Evolutionary conservation across 2,797 vertebrate species (phyloP).

Genomic region (Spheniscus humboldti): DNA sequence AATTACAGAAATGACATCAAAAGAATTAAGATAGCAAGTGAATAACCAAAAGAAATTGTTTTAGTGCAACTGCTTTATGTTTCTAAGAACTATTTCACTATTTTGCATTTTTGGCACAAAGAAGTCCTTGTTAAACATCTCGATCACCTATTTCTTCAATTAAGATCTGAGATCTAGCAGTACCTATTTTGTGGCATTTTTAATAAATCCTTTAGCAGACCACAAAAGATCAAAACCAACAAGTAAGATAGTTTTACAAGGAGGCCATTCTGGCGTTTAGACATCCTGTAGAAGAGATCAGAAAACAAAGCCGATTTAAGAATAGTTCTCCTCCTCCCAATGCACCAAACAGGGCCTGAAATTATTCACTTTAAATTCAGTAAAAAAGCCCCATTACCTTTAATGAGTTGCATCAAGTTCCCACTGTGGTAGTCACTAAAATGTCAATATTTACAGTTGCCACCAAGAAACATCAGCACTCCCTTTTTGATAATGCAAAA

Average conservation of each 20-base stretch:
- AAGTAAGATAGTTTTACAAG: neutral
- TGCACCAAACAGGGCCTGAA: neutral
- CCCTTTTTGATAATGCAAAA: neutral
- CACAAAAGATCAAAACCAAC: neutral
- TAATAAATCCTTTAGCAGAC: neutral
- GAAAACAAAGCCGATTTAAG: neutral
- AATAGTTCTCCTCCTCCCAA: neutral
- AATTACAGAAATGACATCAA: neutral
- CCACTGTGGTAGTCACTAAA: neutral
- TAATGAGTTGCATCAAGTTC: slow-evolving; percentile 20
- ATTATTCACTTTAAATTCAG: slow-evolving; percentile 25
- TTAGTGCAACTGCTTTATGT: neutral
- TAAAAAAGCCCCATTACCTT: neutral
- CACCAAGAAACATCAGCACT: neutral
- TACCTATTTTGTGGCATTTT: neutral
- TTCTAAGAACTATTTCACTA: neutral
- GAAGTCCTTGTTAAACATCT: neutral
- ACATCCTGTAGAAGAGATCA: neutral
- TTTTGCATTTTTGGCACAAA: neutral
- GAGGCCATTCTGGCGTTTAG: neutral
- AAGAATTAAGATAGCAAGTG: neutral
- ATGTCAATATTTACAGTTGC: slow-evolving; percentile 52
- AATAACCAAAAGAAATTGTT: neutral
- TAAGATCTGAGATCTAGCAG: neutral
- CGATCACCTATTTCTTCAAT: neutral